Base-by-base conservation (phyloP, 2,797 vertebrate species). In the Falco rusticolus region DNA sequence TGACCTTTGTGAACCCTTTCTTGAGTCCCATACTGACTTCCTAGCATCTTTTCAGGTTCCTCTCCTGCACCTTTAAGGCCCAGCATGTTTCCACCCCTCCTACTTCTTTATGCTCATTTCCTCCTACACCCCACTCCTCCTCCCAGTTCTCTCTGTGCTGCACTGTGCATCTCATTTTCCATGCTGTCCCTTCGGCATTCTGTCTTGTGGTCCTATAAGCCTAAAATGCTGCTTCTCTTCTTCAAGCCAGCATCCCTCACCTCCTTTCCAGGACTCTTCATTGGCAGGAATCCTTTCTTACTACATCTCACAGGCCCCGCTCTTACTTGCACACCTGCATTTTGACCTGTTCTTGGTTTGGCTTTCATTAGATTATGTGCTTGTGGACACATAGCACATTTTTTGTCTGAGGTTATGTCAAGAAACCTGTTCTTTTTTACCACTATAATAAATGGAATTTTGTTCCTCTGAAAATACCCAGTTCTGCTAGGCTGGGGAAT, bases 51-150 rank as follows among this genome's bases (percentile, higher is more conserved):
- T 15, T 76, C 50, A 6, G 21, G 48, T 83, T 93, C 54, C 21
- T 69, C 48, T 84, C 53, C 39, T 89, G 89, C 66, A 90, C 54
- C 76, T 91, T 97, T 93, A 90, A 89, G 86, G 72, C 53, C 61
- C 63, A 54, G 51, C 37, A 2, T 47, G 20, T 90, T 96, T 93
- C 83, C 66, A 91, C 66, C 83, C 90, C 48, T 16, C 60, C 85
- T 89, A 31, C 91, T 70, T 85, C 80, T 92, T 78, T 51, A 79
- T 63, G 94, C 1, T 29, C 37, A 69, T 97, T 95, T 95, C 84
- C 83, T 95, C 61, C 74, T 85, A 90, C 84, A 83, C 82, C 19
- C 41, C 37, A 45, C 39, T 94, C 24, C 90, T 94, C 63, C 59
- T 95, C 75, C 86, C 60, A 56, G 37, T 81, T 91, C 69, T 57